phyloP scores from a whole-genome alignment of 1,140 invertebrate genomes.

The Nephotettix cincticeps region DNA sequence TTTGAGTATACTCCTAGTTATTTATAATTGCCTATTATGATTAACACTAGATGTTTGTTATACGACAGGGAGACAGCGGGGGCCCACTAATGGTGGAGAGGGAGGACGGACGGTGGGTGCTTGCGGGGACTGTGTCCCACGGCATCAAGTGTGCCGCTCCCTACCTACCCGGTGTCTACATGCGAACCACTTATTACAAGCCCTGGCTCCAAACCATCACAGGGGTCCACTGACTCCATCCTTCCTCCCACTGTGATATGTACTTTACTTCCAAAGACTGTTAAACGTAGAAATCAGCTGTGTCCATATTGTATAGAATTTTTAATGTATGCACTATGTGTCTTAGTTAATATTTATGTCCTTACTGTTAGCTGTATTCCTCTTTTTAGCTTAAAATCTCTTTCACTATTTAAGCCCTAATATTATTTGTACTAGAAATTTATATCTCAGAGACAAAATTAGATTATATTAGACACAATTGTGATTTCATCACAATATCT shows the following conservation, averaged over 20 bases:
- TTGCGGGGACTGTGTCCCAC: constrained; percentile 93
- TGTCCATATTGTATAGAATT: constrained; percentile 8
- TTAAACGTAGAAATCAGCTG: background rate
- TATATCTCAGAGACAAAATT: too few species aligned
- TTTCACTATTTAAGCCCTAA: too few species aligned
- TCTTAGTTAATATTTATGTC: background rate
- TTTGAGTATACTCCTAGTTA: too few species aligned
- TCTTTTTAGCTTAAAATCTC: too few species aligned
- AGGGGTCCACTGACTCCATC: constrained; percentile 52
- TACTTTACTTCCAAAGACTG: constrained; percentile 12
- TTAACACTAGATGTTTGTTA: too few species aligned
- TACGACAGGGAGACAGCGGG: constrained; percentile 94
- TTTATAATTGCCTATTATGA: too few species aligned
- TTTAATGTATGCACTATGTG: background rate
- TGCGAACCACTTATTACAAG: constrained; percentile 88
- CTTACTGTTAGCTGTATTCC: background rate
- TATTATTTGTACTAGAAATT: too few species aligned
- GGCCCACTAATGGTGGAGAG: constrained; percentile 85
- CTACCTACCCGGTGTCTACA: constrained; percentile 87
- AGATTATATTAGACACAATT: too few species aligned
- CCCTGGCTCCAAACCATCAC: constrained; percentile 87
- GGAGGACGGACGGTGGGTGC: constrained; percentile 80
- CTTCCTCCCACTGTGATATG: background rate
- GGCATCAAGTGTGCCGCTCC: constrained; percentile 93
- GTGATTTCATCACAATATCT: too few species aligned